Conservation (phyloP, 2,888 invertebrate species). For the Aricia artaxerxes region DNA sequence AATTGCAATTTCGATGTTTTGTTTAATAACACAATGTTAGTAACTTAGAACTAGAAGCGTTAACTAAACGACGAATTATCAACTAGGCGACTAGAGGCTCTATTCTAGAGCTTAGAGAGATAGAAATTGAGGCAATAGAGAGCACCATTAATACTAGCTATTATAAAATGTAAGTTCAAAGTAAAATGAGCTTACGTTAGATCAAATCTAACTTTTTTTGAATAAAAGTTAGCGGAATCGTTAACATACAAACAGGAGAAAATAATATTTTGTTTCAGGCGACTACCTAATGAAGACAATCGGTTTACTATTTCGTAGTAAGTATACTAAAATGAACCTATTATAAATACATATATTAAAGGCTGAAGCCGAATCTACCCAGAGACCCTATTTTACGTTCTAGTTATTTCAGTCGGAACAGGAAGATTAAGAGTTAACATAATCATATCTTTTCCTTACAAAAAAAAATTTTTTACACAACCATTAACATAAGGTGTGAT, state of each 20-base stretch:
- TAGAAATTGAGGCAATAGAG: slow-evolving; percentile 1
- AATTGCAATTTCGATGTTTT: slow-evolving; percentile 16
- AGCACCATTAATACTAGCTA: slow-evolving; percentile 15
- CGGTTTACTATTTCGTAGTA: slow-evolving; percentile 24
- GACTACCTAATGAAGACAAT: slow-evolving; percentile 17
- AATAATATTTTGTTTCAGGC: not conserved
- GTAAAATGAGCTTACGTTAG: not conserved
- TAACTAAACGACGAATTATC: not conserved
- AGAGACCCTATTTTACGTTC: slow-evolving; percentile 34
- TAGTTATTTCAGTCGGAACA: slow-evolving; percentile 59
- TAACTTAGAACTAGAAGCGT: not conserved
- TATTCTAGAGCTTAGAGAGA: not conserved
- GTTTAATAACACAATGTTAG: not conserved
- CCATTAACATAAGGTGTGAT: not conserved
- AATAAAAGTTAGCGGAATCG: not conserved
- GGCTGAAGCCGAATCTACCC: not conserved
- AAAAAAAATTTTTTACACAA: not conserved
- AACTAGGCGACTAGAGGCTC: not conserved
- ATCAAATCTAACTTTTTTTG: not conserved
- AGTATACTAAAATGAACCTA: slow-evolving; percentile 34
- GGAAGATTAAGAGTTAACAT: slow-evolving; percentile 47
- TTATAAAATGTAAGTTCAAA: not conserved
- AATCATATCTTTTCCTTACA: not conserved
- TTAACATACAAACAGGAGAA: not conserved
- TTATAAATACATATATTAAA: slow-evolving; percentile 48